Conservation (phyloP, 2,113 vertebrate species). For the Solea solea region DNA sequence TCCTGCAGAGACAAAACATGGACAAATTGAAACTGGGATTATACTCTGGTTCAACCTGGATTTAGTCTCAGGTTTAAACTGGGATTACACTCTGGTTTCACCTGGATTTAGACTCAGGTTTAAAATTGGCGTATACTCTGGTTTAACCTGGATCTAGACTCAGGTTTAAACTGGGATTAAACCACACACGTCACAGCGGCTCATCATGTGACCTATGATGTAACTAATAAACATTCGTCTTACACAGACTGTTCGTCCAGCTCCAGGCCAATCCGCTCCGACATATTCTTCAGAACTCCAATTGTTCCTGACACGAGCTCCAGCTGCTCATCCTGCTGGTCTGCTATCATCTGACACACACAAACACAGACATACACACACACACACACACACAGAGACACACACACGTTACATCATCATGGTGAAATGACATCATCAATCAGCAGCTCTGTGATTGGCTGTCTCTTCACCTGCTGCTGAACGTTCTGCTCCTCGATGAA, state of each 20-base stretch:
- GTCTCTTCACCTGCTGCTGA: constrained; percentile 90
- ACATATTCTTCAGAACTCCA: constrained; percentile 99
- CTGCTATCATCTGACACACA: constrained; percentile 87
- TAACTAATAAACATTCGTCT: constrained; percentile 61
- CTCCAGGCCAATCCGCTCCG: constrained; percentile 95
- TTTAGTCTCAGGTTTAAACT: too few species aligned
- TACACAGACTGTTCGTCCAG: constrained; percentile 97
- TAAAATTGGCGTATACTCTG: too few species aligned
- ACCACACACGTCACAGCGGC: too few species aligned
- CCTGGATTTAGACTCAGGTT: too few species aligned
- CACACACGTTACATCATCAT: too few species aligned
- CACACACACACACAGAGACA: too few species aligned
- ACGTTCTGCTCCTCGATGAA: constrained; percentile 94
- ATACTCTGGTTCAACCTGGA: too few species aligned
- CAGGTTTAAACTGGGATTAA: too few species aligned
- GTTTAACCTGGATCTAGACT: too few species aligned
- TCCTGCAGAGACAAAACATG: constrained; percentile 75
- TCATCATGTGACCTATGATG: neutral
- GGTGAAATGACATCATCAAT: neutral
- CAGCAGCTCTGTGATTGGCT: neutral
- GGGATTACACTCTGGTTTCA: too few species aligned
- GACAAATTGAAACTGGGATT: neutral
- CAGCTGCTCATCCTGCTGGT: constrained; percentile 96
- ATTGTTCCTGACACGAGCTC: constrained; percentile 98
- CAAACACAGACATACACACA: too few species aligned